Percentiles rank a stretch among this genome's conserved stretches.
phyloP scores from a whole-genome alignment of 2,888 invertebrate genomes.

The Loripinus fragilis region DNA sequence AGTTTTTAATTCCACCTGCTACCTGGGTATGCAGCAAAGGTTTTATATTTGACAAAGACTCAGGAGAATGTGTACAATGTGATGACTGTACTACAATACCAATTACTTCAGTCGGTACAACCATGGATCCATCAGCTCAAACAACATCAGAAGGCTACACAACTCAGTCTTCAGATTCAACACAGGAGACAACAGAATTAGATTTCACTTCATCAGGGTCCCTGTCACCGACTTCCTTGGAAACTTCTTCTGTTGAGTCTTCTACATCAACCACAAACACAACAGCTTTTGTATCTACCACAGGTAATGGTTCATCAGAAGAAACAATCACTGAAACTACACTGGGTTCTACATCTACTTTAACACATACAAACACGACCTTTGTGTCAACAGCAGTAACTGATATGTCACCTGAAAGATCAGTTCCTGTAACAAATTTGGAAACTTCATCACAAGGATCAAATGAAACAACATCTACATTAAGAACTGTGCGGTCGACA shows the following conservation, averaged over 20 bases:
- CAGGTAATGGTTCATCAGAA: background rate
- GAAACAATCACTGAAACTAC: too few species aligned
- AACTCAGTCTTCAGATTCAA: conserved; percentile 6
- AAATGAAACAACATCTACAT: too few species aligned
- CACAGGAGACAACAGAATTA: background rate
- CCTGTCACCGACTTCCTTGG: too few species aligned
- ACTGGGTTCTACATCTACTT: background rate
- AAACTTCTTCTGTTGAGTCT: too few species aligned
- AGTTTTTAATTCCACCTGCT: conserved; percentile 19
- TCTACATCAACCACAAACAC: conserved; percentile 3
- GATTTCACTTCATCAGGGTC: background rate
- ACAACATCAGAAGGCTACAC: background rate
- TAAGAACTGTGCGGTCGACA: too few species aligned
- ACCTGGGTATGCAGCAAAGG: conserved; percentile 38
- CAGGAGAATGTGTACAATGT: conserved; percentile 47
- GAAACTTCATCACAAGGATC: too few species aligned
- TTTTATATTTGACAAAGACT: conserved; percentile 38
- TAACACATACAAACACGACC: background rate
- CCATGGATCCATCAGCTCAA: background rate
- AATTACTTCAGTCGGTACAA: background rate
- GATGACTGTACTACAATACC: conserved; percentile 22
- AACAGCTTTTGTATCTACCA: background rate
- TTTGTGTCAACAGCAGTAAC: background rate
- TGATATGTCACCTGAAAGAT: conserved; percentile 6
- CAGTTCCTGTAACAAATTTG: background rate